Evolutionary conservation across 2,797 vertebrate genomes (phyloP).

Genomic region (Cossypha niveicapilla): DNA sequence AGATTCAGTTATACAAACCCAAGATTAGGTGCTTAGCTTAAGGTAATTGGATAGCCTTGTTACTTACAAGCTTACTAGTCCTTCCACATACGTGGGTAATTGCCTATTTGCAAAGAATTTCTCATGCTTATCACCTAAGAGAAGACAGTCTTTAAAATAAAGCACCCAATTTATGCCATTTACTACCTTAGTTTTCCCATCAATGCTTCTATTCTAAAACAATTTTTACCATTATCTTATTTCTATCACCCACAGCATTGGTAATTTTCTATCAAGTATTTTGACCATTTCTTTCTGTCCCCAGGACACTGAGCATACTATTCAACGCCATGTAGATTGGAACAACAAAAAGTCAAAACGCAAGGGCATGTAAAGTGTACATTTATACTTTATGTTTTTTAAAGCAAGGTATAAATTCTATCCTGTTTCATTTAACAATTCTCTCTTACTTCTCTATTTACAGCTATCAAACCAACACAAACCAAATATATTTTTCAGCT

Average conservation of each 20-base stretch:
- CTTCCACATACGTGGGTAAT: neutral
- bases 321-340: neutral
- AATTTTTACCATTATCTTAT: neutral
- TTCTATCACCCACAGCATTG: neutral
- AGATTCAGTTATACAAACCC: neutral
- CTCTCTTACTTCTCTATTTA: neutral
- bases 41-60: neutral
- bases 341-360: neutral
- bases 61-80: neutral
- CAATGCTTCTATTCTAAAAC: neutral
- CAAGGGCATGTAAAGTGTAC: neutral
- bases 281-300: neutral
- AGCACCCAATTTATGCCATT: neutral
- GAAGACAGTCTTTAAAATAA: neutral
- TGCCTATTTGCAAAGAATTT: neutral
- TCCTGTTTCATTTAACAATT: neutral
- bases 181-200: neutral
- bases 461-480: neutral
- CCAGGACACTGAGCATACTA: rapidly evolving
- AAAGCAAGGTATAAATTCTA: neutral
- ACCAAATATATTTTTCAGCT: neutral
- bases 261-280: neutral
- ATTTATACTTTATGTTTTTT: neutral
- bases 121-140: neutral
- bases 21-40: neutral